phyloP scores from a whole-genome alignment of 2,888 invertebrate species.

The Apamea monoglypha region DNA sequence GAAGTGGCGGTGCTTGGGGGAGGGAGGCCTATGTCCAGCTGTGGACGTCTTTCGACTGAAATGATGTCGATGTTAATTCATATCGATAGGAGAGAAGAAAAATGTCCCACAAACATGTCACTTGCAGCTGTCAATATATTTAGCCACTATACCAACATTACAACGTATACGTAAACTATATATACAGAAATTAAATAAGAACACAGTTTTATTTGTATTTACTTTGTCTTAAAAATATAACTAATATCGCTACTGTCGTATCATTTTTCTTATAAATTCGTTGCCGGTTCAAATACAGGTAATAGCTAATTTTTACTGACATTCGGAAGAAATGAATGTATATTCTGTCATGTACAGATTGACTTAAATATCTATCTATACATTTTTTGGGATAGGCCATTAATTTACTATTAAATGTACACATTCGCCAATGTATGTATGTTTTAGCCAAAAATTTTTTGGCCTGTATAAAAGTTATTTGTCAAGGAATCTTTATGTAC shows the following conservation, averaged over 20 bases:
- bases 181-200: conserved; percentile 55
- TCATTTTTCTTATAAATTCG: conserved; percentile 57
- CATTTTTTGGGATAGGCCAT: conserved; percentile 1
- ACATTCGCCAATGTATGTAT: neutral
- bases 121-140: neutral
- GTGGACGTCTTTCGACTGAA: neutral
- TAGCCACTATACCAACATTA: conserved; percentile 30
- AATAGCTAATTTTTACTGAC: neutral
- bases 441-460: neutral
- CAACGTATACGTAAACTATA: conserved; percentile 41
- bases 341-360: conserved; percentile 18
- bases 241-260: conserved; percentile 48
- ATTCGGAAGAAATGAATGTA: conserved; percentile 9
- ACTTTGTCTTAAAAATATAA: conserved; percentile 47
- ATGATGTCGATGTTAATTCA: neutral
- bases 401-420: conserved; percentile 13
- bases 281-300: conserved; percentile 51
- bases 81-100: neutral
- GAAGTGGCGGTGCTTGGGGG: neutral
- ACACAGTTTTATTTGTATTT: conserved; percentile 65
- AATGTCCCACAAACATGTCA: neutral
- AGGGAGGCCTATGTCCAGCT: neutral
- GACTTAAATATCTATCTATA: conserved; percentile 1
- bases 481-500: neutral
- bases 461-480: neutral